A percentile compares a stretch with the other conserved stretches of the same genome.
Evolutionary conservation across 2,888 invertebrate species (phyloP).

Genomic region (Hypsopygia costalis): DNA sequence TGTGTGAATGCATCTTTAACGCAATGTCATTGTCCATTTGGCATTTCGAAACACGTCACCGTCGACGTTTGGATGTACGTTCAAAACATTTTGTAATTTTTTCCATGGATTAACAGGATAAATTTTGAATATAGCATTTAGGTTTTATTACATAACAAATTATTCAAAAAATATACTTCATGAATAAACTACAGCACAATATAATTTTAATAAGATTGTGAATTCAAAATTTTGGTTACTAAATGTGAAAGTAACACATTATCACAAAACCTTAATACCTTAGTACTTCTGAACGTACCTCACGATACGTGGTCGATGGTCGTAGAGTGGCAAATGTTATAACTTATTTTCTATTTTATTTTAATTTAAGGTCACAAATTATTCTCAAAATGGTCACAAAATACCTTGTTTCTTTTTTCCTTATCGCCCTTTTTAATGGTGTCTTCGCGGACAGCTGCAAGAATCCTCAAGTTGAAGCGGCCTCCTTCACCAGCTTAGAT

Average conservation of each 20-base stretch:
- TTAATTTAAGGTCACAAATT: slow-evolving; percentile 32
- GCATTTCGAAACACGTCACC: slow-evolving; percentile 54
- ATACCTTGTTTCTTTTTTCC: slow-evolving; percentile 45
- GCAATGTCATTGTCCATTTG: slow-evolving; percentile 13
- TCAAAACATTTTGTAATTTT: slow-evolving; percentile 26
- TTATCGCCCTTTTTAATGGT: slow-evolving; percentile 40
- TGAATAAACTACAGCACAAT: too few species aligned
- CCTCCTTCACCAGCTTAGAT: slow-evolving; percentile 94
- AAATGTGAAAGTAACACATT: too few species aligned
- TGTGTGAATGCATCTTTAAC: slow-evolving; percentile 34
- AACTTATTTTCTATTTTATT: slow-evolving; percentile 30
- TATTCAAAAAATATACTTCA: too few species aligned
- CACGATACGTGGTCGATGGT: slow-evolving; percentile 21
- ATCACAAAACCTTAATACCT: neutral
- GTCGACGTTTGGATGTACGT: slow-evolving; percentile 50
- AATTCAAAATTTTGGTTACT: too few species aligned
- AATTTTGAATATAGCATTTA: too few species aligned
- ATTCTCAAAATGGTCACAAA: slow-evolving; percentile 67
- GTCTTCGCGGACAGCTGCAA: slow-evolving; percentile 54
- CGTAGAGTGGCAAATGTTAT: slow-evolving; percentile 7
- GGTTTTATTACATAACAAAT: too few species aligned
- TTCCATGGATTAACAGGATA: too few species aligned
- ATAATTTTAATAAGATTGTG: too few species aligned
- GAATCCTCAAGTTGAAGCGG: slow-evolving; percentile 86
- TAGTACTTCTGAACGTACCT: slow-evolving; percentile 17